Conservation (phyloP, 1,140 invertebrate species). For the Caerostris extrusa region DNA sequence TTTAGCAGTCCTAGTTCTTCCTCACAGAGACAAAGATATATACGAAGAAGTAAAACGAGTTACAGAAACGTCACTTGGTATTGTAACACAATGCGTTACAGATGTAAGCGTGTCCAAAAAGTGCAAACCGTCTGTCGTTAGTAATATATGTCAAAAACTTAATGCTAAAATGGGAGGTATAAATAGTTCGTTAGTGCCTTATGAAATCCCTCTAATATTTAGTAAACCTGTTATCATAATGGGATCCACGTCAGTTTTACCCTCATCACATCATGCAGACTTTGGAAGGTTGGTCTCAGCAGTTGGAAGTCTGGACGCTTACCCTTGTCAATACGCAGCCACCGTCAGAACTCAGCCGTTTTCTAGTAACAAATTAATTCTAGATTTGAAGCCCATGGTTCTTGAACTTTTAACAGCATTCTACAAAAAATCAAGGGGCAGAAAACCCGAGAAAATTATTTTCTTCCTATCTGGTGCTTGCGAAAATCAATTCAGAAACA, state of each 20-base stretch:
- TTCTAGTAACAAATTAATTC: conserved; percentile 72
- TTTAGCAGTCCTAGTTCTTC: conserved; percentile 34
- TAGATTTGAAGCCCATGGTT: conserved; percentile 87
- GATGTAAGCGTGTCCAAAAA: conserved; percentile 82
- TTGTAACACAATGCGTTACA: conserved; percentile 93
- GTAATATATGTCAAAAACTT: conserved; percentile 91
- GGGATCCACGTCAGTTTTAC: conserved; percentile 94
- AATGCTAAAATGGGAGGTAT: conserved; percentile 92
- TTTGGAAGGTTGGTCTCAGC: conserved; percentile 93
- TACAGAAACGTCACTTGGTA: conserved; percentile 88
- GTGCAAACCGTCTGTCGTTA: conserved; percentile 82
- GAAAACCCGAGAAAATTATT: conserved; percentile 81
- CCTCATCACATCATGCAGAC: conserved; percentile 85
- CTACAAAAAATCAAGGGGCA: conserved; percentile 60
- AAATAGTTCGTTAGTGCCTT: conserved; percentile 82
- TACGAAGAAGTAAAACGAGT: conserved; percentile 86
- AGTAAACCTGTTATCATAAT: conserved; percentile 86
- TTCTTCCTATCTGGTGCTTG: conserved; percentile 83
- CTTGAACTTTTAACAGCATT: conserved; percentile 82
- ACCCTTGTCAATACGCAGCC: conserved; percentile 74
- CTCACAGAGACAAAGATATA: conserved; percentile 23
- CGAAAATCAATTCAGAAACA: conserved; percentile 82
- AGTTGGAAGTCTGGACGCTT: conserved; percentile 77
- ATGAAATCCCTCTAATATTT: conserved; percentile 79
- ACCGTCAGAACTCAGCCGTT: conserved; percentile 69